phyloP scores from a whole-genome alignment of 1,140 invertebrate species.

The Hyphantria cunea region DNA sequence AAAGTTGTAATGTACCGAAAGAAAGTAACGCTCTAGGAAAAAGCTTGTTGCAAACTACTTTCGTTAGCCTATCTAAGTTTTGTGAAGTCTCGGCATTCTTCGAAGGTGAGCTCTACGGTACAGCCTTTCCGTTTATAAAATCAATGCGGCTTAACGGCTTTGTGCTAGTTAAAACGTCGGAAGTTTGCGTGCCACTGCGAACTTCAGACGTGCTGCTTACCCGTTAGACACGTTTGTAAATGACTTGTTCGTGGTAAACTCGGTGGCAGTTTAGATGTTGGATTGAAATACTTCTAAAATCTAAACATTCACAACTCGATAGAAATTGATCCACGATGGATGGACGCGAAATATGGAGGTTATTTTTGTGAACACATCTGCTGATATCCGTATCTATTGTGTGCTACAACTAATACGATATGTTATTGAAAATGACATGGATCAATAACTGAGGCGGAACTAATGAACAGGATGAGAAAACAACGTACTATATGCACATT shows the following conservation, averaged over 20 bases:
- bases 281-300: not conserved
- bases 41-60: slow-evolving; percentile 59
- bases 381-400: too few species aligned
- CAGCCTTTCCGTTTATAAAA: slow-evolving; percentile 47
- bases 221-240: slow-evolving; percentile 23
- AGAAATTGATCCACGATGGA: too few species aligned
- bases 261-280: not conserved
- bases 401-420: too few species aligned
- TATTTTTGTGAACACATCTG: too few species aligned
- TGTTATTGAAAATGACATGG: too few species aligned
- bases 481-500: too few species aligned
- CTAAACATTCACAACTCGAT: too few species aligned
- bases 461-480: too few species aligned
- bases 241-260: slow-evolving; percentile 23
- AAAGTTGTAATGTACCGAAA: slow-evolving; percentile 50
- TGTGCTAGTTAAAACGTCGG: slow-evolving; percentile 48
- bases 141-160: slow-evolving; percentile 50
- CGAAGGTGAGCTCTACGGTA: slow-evolving; percentile 34
- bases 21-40: slow-evolving; percentile 43
- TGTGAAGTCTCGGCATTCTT: slow-evolving; percentile 32
- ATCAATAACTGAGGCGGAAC: too few species aligned
- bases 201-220: slow-evolving; percentile 23
- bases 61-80: slow-evolving; percentile 59
- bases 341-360: too few species aligned
- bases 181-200: slow-evolving; percentile 42